Base-by-base conservation (phyloP, 2,888 invertebrate species). In the Brachynemurus nebulosus region DNA sequence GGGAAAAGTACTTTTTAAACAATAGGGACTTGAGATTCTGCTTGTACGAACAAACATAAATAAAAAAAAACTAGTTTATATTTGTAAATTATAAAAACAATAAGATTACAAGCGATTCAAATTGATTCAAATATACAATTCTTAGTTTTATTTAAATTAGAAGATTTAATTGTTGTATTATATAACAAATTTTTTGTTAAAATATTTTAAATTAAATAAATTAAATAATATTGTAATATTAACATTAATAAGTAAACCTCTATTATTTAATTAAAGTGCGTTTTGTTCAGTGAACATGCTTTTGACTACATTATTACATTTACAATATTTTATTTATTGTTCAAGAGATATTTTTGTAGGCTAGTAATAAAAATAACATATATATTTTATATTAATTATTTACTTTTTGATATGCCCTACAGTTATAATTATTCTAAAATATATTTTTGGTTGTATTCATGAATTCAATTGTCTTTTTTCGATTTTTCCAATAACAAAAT, bases 311-410 rank as follows among this genome's bases (percentile, higher is more conserved):
- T 33, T 16, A 14, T 14, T 33, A 33, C 33, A 33, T 33, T 14
- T 14, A 33, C 16, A 14, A 14, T 9, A 33, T 33, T 6, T 6
- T 6, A 14, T 14, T 33, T 9, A 33, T 33, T 33, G 16, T 33
- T 33, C n/a, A n/a, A n/a, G n/a, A n/a, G n/a, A 33, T 33, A 14
- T 33, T 33, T 33, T 16, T 37, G 14, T 25, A 14, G 12, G 25
- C 40, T 40, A 40, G 40, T 40, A 40, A 40, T 40, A 40, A 40
- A 40, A 40, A 40, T 40, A 40, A 40, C 25, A 21, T 40, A 18
- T 40, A n/a, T n/a, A n/a, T n/a, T n/a, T n/a, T n/a, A n/a, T n/a
- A n/a, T n/a, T n/a, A n/a, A n/a, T n/a, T n/a, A 40, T 40, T 40
- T 40, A 23, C 14, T 23, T 40, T 25, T 14, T 40, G 40, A 40